Base-by-base conservation (phyloP, 2,888 invertebrate species). In the Helobdella robusta region DNA sequence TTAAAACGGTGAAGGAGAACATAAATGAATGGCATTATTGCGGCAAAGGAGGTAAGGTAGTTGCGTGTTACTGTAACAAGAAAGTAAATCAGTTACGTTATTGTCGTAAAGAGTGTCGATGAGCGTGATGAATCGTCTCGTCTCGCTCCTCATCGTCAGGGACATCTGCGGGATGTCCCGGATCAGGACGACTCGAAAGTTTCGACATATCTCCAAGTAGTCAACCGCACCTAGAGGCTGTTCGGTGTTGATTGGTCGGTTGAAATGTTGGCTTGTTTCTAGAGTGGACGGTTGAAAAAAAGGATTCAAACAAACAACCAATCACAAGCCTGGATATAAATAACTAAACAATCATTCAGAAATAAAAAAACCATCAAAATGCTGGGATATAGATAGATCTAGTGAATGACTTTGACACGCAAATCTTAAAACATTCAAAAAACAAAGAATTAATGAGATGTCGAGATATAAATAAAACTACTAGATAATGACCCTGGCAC, bases 71-170 rank as follows among this genome's bases (percentile, higher is more conserved):
- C n/a, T n/a, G n/a, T n/a, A n/a, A n/a, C n/a, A n/a, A n/a, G n/a
- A n/a, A n/a, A n/a, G n/a, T n/a, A n/a, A n/a, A n/a, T n/a, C n/a
- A n/a, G n/a, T n/a, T 62, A 92, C 90, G 82, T 86, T 86, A 75
- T 90, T 88, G 80, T 98, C 95, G 77, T 98, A 98, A 11, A 98
- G 83, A 0, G 94, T 93, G 79, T 98, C 98, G 73, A 98, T 91
- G 20, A 98, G 83, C 0, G 92, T 94, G 68, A 97, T 97, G 78
- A 98, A 98, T 70, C 98, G 48, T 74, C 95, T 83, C 62, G 91
- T 86, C 80, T 90, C 89, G n/a, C 91, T 89, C 78, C 89, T 87
- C 54, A 86, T 82, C 71, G 84, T 84, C 52, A 89, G 79, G 73
- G 86, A 89, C 76, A 98, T 81, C 75, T 87, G 86, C 0, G 94